Conservation (phyloP, 2,888 invertebrate genomes). For the Megastigmus dorsalis region DNA sequence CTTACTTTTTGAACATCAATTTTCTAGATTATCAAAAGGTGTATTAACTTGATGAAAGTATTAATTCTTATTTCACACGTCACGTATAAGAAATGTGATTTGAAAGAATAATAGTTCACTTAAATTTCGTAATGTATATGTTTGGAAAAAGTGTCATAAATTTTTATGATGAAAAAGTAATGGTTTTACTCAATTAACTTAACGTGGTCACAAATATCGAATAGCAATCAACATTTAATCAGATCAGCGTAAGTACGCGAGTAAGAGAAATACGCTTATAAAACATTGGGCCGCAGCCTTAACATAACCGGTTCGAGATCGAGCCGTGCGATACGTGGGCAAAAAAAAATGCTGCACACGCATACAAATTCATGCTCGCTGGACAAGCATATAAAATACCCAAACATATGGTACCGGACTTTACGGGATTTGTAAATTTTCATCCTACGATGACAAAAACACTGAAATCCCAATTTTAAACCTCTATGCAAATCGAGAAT, state of each 20-base stretch:
- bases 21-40: too few relatives aligned
- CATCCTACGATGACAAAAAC: background rate
- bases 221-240: slow-evolving; percentile 11
- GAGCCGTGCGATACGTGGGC: slow-evolving; percentile 1
- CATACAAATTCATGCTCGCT: background rate
- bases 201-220: background rate
- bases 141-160: too few relatives aligned
- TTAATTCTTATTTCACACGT: too few relatives aligned
- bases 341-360: background rate
- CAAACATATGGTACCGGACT: background rate
- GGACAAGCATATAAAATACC: background rate
- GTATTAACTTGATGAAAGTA: too few relatives aligned
- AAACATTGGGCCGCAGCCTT: slow-evolving; percentile 11
- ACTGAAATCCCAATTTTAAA: background rate
- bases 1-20: too few relatives aligned
- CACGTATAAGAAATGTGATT: too few relatives aligned
- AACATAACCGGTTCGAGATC: slow-evolving; percentile 37
- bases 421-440: background rate
- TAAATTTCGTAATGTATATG: too few relatives aligned
- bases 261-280: slow-evolving; percentile 7
- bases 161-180: too few relatives aligned
- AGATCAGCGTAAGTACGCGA: background rate
- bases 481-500: too few relatives aligned
- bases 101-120: too few relatives aligned
- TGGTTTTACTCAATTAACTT: too few relatives aligned